A percentile compares a stretch with the other conserved stretches of the same genome.
phyloP scores from a whole-genome alignment of 2,797 vertebrate species.

The Acanthurus leucopareius region DNA sequence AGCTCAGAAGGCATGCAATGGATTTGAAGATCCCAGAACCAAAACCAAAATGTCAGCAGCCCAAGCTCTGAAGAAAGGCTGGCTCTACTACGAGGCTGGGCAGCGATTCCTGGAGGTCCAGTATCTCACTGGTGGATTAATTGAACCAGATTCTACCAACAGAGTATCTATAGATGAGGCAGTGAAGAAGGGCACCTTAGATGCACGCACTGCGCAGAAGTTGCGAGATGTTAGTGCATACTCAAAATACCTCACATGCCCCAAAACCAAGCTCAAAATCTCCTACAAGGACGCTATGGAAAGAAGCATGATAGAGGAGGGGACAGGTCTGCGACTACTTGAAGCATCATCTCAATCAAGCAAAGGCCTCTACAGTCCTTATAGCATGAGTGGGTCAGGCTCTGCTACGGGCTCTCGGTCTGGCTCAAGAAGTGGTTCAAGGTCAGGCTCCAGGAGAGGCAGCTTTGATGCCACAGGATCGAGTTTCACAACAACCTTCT shows the following conservation, averaged over 20 bases:
- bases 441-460: constrained; percentile 93
- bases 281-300: constrained; percentile 99
- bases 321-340: constrained; percentile 91
- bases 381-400: constrained; percentile 93
- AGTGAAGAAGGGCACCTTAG: constrained; percentile 93
- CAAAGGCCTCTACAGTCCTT: constrained; percentile 98
- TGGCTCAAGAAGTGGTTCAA: constrained; percentile 93
- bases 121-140: constrained; percentile 96
- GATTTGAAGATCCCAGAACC: constrained; percentile 97
- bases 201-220: constrained; percentile 95
- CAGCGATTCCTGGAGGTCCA: constrained; percentile 98
- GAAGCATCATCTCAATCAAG: constrained; percentile 96
- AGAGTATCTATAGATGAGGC: constrained; percentile 94
- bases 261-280: constrained; percentile 99
- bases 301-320: constrained; percentile 96
- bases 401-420: constrained; percentile 92
- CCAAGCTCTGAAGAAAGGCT: constrained; percentile 98
- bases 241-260: constrained; percentile 98
- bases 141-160: constrained; percentile 90
- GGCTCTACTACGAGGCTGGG: constrained; percentile 97
- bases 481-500: constrained; percentile 93
- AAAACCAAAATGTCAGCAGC: constrained; percentile 98
- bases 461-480: constrained; percentile 95
- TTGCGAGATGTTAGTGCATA: constrained; percentile 93
- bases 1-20: constrained; percentile 96